These are phyloP conservation scores for Trachymyrmex septentrionalis DNA, from an alignment of 1,140 invertebrate genomes.

Conservation along the genomic window DNA sequence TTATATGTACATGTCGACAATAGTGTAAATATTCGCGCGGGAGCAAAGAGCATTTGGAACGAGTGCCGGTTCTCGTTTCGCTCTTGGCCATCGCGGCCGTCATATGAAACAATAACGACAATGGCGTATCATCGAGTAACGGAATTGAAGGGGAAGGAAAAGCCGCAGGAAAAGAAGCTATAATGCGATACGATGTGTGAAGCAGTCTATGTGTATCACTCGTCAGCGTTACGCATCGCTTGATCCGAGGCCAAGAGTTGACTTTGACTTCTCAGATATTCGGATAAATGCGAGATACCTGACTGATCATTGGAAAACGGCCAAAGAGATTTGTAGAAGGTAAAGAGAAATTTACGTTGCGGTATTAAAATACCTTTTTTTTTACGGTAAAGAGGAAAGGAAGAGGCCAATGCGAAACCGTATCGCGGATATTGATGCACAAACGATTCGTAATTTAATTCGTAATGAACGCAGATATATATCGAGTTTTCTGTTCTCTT, in stretches of 20 bases:
- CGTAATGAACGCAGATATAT: background rate
- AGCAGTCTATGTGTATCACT: background rate
- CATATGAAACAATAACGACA: conserved; percentile 36
- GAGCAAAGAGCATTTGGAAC: conserved; percentile 33
- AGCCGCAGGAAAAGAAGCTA: background rate
- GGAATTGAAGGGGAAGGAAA: conserved; percentile 37
- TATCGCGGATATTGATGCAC: background rate
- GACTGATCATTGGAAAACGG: conserved; percentile 27
- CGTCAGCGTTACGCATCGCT: conserved; percentile 32
- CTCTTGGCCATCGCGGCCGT: background rate
- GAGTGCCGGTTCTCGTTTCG: conserved; percentile 4
- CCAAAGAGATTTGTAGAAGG: background rate
- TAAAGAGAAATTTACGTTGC: conserved; percentile 3
- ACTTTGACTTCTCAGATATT: conserved; percentile 35
- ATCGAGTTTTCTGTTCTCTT: background rate
- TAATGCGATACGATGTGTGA: conserved; percentile 27
- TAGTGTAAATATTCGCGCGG: background rate
- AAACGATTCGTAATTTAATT: background rate
- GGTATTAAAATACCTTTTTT: conserved; percentile 9
- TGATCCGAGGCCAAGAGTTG: conserved; percentile 31
- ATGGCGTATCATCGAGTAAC: conserved; percentile 19
- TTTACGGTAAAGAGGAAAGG: background rate
- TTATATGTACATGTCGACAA: background rate
- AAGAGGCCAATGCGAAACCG: background rate
- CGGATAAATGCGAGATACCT: conserved; percentile 32